Evolutionary conservation across 2,797 vertebrate species (phyloP).

Genomic region (Pangasius larnaudii): DNA sequence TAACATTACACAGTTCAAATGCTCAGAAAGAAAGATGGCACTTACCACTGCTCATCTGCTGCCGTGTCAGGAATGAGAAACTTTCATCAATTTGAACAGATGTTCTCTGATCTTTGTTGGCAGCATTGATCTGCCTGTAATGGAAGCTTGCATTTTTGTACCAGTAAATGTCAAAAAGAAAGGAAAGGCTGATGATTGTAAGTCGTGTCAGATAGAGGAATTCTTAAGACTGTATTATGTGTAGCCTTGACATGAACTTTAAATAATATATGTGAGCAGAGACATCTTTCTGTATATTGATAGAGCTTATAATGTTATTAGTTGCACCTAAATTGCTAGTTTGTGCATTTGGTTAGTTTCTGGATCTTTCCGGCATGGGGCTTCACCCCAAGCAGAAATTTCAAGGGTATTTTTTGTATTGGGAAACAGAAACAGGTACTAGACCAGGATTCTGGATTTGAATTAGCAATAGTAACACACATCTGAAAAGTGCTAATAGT

Average conservation of each 20-base stretch:
- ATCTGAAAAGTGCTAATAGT: background rate
- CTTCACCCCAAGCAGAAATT: background rate
- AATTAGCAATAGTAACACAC: background rate
- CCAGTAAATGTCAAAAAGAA: background rate
- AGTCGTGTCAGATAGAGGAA: background rate
- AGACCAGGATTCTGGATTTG: background rate
- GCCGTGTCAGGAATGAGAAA: background rate
- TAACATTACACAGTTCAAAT: background rate
- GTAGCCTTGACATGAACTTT: background rate
- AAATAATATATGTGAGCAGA: background rate
- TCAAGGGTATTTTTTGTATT: background rate
- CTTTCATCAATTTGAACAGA: background rate
- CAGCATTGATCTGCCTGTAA: background rate
- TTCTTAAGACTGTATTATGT: background rate
- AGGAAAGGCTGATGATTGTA: background rate
- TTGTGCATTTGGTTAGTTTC: background rate
- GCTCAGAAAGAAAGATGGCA: background rate
- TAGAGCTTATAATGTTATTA: background rate
- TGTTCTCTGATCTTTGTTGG: background rate
- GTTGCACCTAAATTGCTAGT: background rate
- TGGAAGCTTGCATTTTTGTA: background rate
- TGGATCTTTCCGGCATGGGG: background rate
- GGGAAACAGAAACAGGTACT: background rate
- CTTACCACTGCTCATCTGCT: background rate
- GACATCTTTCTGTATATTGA: background rate